A percentile compares a stretch with the other conserved stretches of the same genome.
phyloP scores from a whole-genome alignment of 2,113 vertebrate genomes.

The Ceyx cyanopectus region DNA sequence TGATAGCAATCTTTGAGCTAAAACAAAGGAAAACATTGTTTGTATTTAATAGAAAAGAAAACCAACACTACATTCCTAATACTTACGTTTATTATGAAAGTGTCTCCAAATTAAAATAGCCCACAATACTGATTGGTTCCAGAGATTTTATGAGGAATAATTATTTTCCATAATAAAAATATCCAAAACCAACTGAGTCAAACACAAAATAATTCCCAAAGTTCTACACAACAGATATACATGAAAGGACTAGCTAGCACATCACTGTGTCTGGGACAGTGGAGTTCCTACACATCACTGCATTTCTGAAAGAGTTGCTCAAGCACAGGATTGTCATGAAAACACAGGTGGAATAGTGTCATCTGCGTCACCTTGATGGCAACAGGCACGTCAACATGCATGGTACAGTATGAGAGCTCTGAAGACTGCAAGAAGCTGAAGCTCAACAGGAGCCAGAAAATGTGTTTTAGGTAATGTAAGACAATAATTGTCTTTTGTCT shows the following conservation, averaged over 20 bases:
- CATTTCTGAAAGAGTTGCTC: conserved; percentile 75
- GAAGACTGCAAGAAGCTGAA: background rate
- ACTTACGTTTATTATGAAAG: conserved; percentile 84
- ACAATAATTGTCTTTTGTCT: background rate
- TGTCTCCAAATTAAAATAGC: conserved; percentile 80
- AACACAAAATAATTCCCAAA: conserved; percentile 61
- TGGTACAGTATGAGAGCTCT: background rate
- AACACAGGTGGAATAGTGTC: conserved; percentile 68
- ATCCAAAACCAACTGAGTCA: background rate
- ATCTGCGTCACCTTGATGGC: conserved; percentile 41
- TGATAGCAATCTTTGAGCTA: background rate
- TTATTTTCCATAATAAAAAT: conserved; percentile 69
- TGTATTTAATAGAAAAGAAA: conserved; percentile 6
- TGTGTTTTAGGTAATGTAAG: background rate
- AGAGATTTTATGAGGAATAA: conserved; percentile 73
- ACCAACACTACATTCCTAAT: conserved; percentile 58
- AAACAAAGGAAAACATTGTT: background rate
- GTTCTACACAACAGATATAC: conserved; percentile 51
- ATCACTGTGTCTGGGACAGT: conserved; percentile 66
- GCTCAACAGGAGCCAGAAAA: conserved; percentile 14
- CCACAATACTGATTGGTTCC: conserved; percentile 75
- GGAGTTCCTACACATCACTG: conserved; percentile 45
- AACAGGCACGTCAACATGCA: conserved; percentile 20
- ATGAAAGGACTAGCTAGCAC: conserved; percentile 68
- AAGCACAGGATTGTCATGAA: conserved; percentile 66